Percentiles rank a stretch among this genome's conserved stretches.
Conservation (phyloP, 2,797 vertebrate genomes). For the Nyctalus aviator region DNA sequence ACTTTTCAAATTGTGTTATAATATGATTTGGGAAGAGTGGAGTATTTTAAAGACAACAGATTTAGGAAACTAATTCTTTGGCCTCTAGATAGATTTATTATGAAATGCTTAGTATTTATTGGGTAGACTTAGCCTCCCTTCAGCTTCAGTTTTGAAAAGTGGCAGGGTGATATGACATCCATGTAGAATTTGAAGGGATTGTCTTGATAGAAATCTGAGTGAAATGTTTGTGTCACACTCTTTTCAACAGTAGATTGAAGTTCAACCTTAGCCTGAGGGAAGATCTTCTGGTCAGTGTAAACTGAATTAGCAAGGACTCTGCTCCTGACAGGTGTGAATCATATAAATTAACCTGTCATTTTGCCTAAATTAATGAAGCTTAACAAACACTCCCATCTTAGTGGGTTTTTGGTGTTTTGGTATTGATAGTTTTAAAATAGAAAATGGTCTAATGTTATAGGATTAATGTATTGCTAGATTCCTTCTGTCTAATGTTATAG, state of each 20-base stretch:
- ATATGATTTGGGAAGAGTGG: background rate
- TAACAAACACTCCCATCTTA: conserved; percentile 55
- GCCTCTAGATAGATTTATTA: background rate
- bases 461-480: conserved; percentile 60
- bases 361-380: conserved; percentile 72
- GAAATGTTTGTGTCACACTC: conserved; percentile 34
- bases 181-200: conserved; percentile 42
- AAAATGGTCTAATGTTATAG: conserved; percentile 39
- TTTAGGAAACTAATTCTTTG: conserved; percentile 38
- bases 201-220: conserved; percentile 41
- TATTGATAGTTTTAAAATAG: conserved; percentile 70
- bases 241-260: conserved; percentile 64
- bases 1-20: background rate
- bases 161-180: background rate
- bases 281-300: conserved; percentile 50
- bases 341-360: conserved; percentile 63
- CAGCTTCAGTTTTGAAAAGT: conserved; percentile 26
- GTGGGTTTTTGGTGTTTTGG: conserved; percentile 60
- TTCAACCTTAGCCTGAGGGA: conserved; percentile 70
- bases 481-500: conserved; percentile 49
- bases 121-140: background rate
- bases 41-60: conserved; percentile 42
- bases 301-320: conserved; percentile 63
- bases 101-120: background rate
- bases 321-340: conserved; percentile 55